Percentiles rank a stretch among this genome's conserved stretches.
phyloP scores from a whole-genome alignment of 2,888 invertebrate species.

The Ceramica pisi region DNA sequence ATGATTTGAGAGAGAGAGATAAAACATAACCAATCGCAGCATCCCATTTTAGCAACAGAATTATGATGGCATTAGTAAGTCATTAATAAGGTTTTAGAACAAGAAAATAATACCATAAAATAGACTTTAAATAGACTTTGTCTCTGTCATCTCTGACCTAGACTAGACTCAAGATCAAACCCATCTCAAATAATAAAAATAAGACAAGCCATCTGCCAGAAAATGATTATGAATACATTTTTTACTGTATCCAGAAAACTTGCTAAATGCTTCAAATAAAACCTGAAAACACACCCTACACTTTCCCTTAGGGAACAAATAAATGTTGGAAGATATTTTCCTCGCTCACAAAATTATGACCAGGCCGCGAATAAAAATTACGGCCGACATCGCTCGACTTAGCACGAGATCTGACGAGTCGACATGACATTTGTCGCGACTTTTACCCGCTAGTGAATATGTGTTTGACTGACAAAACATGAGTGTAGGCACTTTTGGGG shows the following conservation, averaged over 20 bases:
- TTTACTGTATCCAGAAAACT: not conserved
- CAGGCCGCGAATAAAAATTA: slow-evolving; percentile 4
- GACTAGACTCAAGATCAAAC: too few species aligned
- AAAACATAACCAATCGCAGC: not conserved
- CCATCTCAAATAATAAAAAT: too few species aligned
- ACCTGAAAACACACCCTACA: not conserved
- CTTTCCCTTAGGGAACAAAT: not conserved
- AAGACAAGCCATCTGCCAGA: too few species aligned
- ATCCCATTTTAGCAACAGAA: not conserved
- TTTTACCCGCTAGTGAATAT: not conserved
- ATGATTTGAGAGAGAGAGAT: not conserved
- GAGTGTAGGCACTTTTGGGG: not conserved
- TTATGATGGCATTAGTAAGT: not conserved
- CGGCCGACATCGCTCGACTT: not conserved
- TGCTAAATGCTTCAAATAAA: not conserved
- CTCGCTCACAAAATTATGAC: not conserved
- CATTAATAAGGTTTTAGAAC: not conserved
- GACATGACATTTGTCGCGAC: slow-evolving; percentile 4
- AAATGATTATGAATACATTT: not conserved
- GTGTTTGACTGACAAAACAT: not conserved
- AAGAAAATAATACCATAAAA: too few species aligned
- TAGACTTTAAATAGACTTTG: too few species aligned
- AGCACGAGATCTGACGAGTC: not conserved
- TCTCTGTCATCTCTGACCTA: too few species aligned
- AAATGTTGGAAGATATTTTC: slow-evolving; percentile 5